phyloP scores from a whole-genome alignment of 2,113 vertebrate genomes.

The Sebastes fasciatus region DNA sequence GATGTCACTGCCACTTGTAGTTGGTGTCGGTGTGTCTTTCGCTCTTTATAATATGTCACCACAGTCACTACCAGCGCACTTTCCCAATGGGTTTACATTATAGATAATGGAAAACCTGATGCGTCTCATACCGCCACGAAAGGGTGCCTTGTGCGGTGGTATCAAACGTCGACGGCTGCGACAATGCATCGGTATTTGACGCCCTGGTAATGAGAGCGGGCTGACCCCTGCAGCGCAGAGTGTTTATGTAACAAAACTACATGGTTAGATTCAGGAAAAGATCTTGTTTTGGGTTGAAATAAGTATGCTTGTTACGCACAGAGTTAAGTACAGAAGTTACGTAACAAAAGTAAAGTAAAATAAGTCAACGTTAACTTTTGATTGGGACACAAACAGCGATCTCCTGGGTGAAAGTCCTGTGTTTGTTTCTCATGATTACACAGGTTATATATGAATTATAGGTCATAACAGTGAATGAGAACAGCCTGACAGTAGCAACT shows the following conservation, averaged over 20 bases:
- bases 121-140: no score
- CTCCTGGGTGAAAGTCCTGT: neutral
- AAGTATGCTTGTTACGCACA: neutral
- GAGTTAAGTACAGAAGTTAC: neutral
- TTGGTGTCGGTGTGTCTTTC: no score
- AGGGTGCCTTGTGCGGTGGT: no score
- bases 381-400: neutral
- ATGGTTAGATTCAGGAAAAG: neutral
- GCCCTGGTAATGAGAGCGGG: no score
- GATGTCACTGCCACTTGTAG: neutral
- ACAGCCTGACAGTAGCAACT: neutral
- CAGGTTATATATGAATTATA: neutral
- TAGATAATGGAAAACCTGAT: no score
- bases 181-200: no score
- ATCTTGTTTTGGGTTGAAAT: neutral
- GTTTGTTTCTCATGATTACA: neutral
- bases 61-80: no score
- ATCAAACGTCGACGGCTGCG: no score
- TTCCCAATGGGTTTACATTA: no score
- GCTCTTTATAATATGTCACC: no score
- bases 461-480: neutral
- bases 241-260: neutral
- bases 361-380: neutral
- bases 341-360: neutral
- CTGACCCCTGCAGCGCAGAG: no score